A percentile compares a stretch with the other conserved stretches of the same genome.
These are phyloP conservation scores for Diplodus puntazzo DNA, from an alignment of 2,797 vertebrate genomes.

Conservation along the genomic window DNA sequence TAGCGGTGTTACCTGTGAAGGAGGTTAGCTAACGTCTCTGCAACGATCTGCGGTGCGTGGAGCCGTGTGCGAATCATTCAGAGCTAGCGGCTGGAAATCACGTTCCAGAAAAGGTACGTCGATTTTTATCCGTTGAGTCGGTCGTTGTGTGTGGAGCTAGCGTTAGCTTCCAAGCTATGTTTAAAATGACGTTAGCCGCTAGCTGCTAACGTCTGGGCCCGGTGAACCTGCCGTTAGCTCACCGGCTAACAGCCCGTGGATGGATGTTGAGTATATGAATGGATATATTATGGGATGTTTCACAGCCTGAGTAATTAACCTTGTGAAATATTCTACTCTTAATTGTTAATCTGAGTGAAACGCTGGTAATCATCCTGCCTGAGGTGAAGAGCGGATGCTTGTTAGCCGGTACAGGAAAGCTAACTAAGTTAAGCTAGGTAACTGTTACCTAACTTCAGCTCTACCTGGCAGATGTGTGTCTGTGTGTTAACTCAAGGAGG, in stretches of 20 bases:
- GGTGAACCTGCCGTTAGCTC: slow-evolving; percentile 22
- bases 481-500: no score
- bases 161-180: slow-evolving; percentile 18
- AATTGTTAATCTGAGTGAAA: not conserved
- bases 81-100: not conserved
- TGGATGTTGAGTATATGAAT: rapidly evolving
- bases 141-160: not conserved
- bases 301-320: rapidly evolving
- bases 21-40: not conserved
- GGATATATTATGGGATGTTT: rapidly evolving
- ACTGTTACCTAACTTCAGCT: not conserved
- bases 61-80: not conserved
- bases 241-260: not conserved
- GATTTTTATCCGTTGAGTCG: no score
- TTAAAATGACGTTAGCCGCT: slow-evolving; percentile 17
- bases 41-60: not conserved
- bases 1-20: slow-evolving; percentile 4
- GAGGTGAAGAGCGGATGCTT: no score
- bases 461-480: no score
- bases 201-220: slow-evolving; percentile 35
- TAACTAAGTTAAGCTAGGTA: not conserved
- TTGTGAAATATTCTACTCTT: rapidly evolving
- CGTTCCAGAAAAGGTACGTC: slow-evolving; percentile 50
- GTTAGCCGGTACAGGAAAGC: not conserved
- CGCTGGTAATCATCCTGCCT: rapidly evolving